Percentiles rank a stretch among this genome's conserved stretches.
These are phyloP conservation scores for Silurus meridionalis DNA, from an alignment of 2,113 vertebrate genomes.

Conservation along the genomic window DNA sequence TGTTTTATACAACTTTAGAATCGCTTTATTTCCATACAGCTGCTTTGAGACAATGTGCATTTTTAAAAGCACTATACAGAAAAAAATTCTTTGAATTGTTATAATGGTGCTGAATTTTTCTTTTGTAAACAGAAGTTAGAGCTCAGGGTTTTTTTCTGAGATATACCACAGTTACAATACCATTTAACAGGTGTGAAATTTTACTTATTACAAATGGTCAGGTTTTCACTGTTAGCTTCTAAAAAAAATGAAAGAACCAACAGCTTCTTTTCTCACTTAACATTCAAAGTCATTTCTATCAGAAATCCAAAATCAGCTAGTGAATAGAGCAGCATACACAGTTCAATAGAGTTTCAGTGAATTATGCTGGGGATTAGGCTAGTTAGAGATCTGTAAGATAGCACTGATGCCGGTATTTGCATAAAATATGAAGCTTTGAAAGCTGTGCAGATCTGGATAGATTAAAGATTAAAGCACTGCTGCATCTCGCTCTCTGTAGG, in stretches of 20 bases:
- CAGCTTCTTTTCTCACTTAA: neutral
- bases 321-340: neutral
- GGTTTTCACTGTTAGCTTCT: neutral
- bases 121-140: neutral
- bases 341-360: neutral
- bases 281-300: neutral
- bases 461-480: neutral
- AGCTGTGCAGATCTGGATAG: neutral
- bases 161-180: neutral
- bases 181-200: neutral
- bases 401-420: neutral
- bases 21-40: no score
- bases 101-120: neutral
- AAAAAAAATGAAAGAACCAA: neutral
- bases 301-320: neutral
- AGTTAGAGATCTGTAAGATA: neutral
- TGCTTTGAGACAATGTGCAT: no score
- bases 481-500: neutral
- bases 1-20: no score
- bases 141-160: no score
- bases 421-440: neutral
- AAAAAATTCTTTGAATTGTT: no score
- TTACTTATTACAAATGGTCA: neutral
- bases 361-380: neutral
- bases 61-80: no score